Percentiles rank a stretch among this genome's conserved stretches.
phyloP scores from a whole-genome alignment of 2,888 invertebrate genomes.

The Cecidostiba fungosa region DNA sequence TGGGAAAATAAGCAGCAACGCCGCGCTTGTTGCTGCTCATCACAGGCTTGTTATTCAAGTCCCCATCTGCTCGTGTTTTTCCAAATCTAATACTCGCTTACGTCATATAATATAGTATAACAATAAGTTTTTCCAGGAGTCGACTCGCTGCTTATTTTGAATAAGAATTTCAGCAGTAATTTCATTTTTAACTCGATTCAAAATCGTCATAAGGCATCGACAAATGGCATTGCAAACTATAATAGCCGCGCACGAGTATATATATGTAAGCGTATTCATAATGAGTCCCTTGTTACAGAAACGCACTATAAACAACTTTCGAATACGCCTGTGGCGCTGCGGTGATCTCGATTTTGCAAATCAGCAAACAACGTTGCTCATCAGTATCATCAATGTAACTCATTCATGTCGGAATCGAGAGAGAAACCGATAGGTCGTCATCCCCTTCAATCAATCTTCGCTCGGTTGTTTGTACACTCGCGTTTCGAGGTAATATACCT shows the following conservation, averaged over 20 bases:
- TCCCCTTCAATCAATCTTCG: conserved; percentile 14
- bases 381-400: background rate
- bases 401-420: background rate
- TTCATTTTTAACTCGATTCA: too few species aligned
- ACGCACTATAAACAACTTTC: background rate
- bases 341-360: background rate
- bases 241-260: too few species aligned
- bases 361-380: background rate
- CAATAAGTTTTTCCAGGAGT: too few species aligned
- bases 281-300: background rate
- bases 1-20: background rate
- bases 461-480: background rate
- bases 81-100: too few species aligned
- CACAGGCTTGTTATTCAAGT: conserved; percentile 44
- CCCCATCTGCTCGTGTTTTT: too few species aligned
- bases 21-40: conserved; percentile 24
- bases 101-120: too few species aligned
- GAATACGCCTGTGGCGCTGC: background rate
- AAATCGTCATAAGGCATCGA: too few species aligned
- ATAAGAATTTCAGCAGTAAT: too few species aligned
- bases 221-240: too few species aligned
- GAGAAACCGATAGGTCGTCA: background rate
- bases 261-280: background rate
- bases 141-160: too few species aligned
- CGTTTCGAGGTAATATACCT: background rate